These are phyloP conservation scores for Drosophila subpulchrella DNA, from an alignment of 1,140 invertebrate genomes.

Conservation along the genomic window DNA sequence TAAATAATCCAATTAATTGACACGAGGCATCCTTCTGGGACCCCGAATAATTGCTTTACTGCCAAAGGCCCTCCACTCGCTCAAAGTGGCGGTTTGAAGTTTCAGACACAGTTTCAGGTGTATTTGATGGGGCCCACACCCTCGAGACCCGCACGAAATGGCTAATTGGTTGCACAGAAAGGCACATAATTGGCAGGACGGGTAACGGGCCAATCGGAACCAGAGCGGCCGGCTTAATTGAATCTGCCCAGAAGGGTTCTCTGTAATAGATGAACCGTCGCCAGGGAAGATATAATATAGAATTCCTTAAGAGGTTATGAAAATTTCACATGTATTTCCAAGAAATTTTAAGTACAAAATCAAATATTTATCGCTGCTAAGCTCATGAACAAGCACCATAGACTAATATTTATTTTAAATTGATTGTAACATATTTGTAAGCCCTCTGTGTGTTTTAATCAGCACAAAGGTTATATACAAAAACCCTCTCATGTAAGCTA, in stretches of 20 bases:
- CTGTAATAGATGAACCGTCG: conserved; percentile 9
- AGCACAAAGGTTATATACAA: neutral
- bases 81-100: conserved; percentile 65
- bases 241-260: conserved; percentile 47
- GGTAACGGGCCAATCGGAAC: conserved; percentile 54
- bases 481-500: neutral
- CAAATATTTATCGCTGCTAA: too few species aligned
- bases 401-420: neutral
- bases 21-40: conserved; percentile 61
- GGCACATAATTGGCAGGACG: conserved; percentile 66
- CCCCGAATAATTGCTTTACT: conserved; percentile 66
- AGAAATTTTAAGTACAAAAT: neutral
- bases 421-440: neutral
- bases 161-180: conserved; percentile 74
- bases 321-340: neutral
- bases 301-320: neutral
- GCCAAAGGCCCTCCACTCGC: conserved; percentile 25
- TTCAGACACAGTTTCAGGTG: conserved; percentile 42
- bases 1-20: conserved; percentile 79
- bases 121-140: conserved; percentile 12
- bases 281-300: neutral
- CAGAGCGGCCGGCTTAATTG: conserved; percentile 56
- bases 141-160: conserved; percentile 37
- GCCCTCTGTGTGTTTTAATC: neutral
- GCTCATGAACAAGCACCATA: neutral